These are phyloP conservation scores for Sympetrum striolatum DNA, from an alignment of 2,888 invertebrate species.

Conservation along the genomic window DNA sequence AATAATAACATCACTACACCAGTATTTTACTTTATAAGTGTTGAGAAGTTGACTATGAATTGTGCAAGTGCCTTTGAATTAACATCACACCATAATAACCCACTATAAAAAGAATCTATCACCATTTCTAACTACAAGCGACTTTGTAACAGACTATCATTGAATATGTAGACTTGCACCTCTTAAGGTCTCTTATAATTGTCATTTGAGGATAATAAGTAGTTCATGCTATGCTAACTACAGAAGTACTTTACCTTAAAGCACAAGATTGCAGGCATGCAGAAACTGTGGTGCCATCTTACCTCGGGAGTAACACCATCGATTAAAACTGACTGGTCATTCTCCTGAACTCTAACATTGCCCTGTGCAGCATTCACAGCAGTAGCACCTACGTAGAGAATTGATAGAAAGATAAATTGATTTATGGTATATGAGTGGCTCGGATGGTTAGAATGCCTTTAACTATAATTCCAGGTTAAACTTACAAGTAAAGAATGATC, in stretches of 20 bases:
- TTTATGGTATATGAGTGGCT: no score
- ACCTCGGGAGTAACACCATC: constrained; percentile 60
- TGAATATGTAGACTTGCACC: constrained; percentile 20
- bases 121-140: constrained; percentile 25
- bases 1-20: no score
- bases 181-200: not conserved
- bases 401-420: not conserved
- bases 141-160: constrained; percentile 1
- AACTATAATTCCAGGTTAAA: no score
- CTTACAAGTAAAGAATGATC: no score
- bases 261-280: constrained; percentile 87
- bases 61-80: not conserved
- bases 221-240: constrained; percentile 22
- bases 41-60: no score
- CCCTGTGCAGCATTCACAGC: constrained; percentile 35
- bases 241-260: constrained; percentile 72
- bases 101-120: constrained; percentile 13
- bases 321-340: constrained; percentile 24
- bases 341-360: constrained; percentile 35
- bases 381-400: not conserved
- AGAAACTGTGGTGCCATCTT: constrained; percentile 75
- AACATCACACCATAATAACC: not conserved
- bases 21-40: no score
- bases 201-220: not conserved
- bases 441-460: no score